Evolutionary conservation across 2,113 vertebrate species (phyloP).

Genomic region (Ibidorhyncha struthersii): DNA sequence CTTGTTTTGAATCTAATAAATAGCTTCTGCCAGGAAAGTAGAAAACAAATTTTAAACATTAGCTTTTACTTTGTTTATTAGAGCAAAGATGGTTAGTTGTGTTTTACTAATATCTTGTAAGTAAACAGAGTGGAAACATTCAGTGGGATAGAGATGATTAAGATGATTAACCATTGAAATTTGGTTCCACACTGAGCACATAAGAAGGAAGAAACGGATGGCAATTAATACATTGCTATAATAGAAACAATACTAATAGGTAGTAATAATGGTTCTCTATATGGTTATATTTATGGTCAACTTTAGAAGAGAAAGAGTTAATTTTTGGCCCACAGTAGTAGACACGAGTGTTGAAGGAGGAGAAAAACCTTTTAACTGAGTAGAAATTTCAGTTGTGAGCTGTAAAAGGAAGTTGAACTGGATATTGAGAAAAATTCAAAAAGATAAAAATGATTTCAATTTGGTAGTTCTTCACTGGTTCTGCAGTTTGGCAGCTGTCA

Average conservation of each 20-base stretch:
- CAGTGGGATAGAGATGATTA: not conserved
- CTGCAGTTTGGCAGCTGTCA: constrained; percentile 78
- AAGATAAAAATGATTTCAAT: constrained; percentile 63
- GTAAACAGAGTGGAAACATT: not conserved
- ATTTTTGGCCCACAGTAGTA: not conserved
- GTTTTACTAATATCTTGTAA: not conserved
- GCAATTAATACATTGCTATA: not conserved
- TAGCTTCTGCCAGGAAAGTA: not conserved
- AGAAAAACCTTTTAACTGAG: not conserved
- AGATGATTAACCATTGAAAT: not conserved
- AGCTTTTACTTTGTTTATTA: not conserved
- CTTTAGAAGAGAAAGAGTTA: not conserved
- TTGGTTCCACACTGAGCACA: not conserved
- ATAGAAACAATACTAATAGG: not conserved
- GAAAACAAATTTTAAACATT: not conserved
- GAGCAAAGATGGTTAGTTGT: not conserved
- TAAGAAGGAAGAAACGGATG: not conserved
- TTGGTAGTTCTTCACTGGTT: constrained; percentile 56
- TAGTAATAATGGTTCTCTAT: not conserved
- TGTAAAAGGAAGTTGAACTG: constrained; percentile 16
- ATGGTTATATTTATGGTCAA: not conserved
- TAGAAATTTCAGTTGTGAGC: not conserved
- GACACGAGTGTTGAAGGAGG: not conserved
- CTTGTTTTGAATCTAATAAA: not conserved
- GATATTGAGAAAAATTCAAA: constrained; percentile 45